Percentiles rank a stretch among this genome's conserved stretches.
phyloP scores from a whole-genome alignment of 2,797 vertebrate genomes.

The Acridotheres tristis region DNA sequence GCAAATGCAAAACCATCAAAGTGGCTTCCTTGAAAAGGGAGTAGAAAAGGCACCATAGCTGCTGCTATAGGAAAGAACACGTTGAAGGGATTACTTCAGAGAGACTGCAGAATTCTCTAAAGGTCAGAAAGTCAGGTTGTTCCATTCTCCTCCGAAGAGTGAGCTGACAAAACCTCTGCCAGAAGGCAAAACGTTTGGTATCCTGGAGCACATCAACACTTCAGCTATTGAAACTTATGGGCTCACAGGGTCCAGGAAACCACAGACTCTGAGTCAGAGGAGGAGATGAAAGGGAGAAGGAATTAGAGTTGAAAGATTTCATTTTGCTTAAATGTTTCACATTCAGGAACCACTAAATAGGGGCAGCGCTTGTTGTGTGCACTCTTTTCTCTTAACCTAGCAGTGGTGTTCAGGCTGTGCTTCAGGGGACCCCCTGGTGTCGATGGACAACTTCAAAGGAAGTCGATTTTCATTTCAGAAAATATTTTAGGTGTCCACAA shows the following conservation, averaged over 20 bases:
- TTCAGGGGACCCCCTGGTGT: not conserved
- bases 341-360: not conserved
- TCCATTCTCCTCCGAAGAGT: not conserved
- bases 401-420: not conserved
- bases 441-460: not conserved
- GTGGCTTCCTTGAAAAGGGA: not conserved
- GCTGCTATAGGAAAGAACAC: not conserved
- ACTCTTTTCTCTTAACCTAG: not conserved
- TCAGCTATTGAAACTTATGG: not conserved
- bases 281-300: conserved; percentile 34
- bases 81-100: not conserved
- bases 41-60: not conserved
- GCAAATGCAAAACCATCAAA: not conserved
- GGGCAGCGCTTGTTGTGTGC: not conserved
- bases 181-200: not conserved
- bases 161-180: conserved; percentile 5
- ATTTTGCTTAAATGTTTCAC: not conserved
- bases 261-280: conserved; percentile 35
- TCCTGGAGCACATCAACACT: conserved; percentile 22
- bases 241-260: conserved; percentile 30
- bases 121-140: conserved; percentile 17
- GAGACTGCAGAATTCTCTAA: not conserved
- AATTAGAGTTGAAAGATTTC: conserved; percentile 12
- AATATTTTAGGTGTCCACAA: not conserved
- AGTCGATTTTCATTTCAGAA: not conserved